These are phyloP conservation scores for Ennomos fuscantarius DNA, from an alignment of 2,888 invertebrate species.

Conservation along the genomic window DNA sequence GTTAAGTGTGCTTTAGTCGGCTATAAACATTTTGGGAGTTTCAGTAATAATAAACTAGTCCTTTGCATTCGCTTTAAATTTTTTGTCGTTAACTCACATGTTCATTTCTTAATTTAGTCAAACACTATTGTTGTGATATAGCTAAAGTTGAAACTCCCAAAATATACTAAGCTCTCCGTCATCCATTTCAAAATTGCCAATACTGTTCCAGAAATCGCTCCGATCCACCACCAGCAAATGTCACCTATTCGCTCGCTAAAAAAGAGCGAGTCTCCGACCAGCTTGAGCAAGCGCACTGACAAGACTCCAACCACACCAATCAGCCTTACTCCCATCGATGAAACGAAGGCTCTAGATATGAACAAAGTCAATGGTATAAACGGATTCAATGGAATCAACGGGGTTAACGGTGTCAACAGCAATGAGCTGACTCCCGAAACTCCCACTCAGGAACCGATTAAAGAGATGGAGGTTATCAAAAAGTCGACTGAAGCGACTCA, in stretches of 20 bases:
- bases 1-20: constrained; percentile 52
- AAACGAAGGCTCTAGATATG: constrained; percentile 78
- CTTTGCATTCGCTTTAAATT: background rate
- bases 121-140: too few relatives aligned
- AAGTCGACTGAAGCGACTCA: constrained; percentile 80
- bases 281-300: constrained; percentile 78
- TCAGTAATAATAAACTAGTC: constrained; percentile 28
- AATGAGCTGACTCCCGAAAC: constrained; percentile 75
- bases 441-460: constrained; percentile 64
- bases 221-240: constrained; percentile 83
- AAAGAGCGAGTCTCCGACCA: constrained; percentile 80
- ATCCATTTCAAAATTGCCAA: constrained; percentile 38
- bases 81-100: too few relatives aligned
- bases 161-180: constrained; percentile 9
- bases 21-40: constrained; percentile 47
- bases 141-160: constrained; percentile 38
- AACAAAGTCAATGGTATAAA: constrained; percentile 74
- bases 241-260: constrained; percentile 81
- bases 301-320: constrained; percentile 81
- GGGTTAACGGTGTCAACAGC: constrained; percentile 65
- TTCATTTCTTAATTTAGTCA: too few relatives aligned
- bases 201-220: constrained; percentile 79
- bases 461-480: constrained; percentile 73
- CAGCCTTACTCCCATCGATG: constrained; percentile 81
- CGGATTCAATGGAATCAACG: constrained; percentile 64